Conservation (phyloP, 2,797 vertebrate species). For the Emydoidea blandingii region DNA sequence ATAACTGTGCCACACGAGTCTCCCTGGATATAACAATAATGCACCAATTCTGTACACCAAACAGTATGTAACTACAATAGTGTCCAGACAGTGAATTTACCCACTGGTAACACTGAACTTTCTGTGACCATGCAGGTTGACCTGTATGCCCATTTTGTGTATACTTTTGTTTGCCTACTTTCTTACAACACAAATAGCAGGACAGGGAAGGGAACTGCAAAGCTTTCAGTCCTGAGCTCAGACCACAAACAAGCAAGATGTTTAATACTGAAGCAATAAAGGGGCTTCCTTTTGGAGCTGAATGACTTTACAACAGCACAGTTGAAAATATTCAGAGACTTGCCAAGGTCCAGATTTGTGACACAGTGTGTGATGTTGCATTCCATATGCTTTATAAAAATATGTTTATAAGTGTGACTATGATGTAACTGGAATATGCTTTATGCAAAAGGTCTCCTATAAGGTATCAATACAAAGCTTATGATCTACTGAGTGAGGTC, state of each 20-base stretch:
- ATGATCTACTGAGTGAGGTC: no score
- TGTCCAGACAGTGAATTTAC: rapidly evolving
- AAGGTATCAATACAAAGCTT: no score
- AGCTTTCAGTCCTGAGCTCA: not conserved
- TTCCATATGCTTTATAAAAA: no score
- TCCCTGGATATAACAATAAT: not conserved
- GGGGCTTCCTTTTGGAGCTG: not conserved
- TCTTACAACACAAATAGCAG: not conserved
- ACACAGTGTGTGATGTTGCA: not conserved
- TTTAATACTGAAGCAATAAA: not conserved
- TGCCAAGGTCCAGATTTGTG: not conserved
- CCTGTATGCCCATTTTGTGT: rapidly evolving
- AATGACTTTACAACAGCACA: not conserved
- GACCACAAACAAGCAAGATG: not conserved
- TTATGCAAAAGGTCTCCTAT: no score
- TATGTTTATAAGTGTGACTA: no score
- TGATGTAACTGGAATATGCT: no score
- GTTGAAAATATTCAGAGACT: not conserved
- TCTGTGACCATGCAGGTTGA: not conserved
- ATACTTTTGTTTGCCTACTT: not conserved
- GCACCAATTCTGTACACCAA: not conserved
- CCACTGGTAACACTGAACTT: not conserved
- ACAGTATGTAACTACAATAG: not conserved
- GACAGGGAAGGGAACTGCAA: rapidly evolving
- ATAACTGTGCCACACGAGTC: no score